Base-by-base conservation (phyloP, 2,797 vertebrate genomes). In the Tiaroga cobitis region DNA sequence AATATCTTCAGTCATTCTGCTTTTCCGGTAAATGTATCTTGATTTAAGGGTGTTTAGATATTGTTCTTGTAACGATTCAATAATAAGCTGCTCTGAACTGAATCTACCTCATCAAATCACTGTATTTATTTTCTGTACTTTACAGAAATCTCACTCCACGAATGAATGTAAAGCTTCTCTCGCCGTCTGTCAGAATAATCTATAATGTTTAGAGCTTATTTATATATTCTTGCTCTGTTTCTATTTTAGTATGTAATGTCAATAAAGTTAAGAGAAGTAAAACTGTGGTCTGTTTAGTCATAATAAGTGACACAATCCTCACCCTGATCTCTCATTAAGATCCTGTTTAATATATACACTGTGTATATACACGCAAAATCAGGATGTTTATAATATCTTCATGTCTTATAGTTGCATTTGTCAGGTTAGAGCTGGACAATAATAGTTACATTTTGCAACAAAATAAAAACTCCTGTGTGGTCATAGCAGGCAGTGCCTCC, bases 221-320 rank as follows among this genome's bases (percentile, higher is more conserved):
- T 75, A 83, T 76, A 75, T 87, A 76, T 86, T 88, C 41, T 32
- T 89, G 63, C 4, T 46, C 59, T 87, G n/a, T 77, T 89, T 84
- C 46, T 87, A 88, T 89, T 89, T 89, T 89, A 87, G 34, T 85
- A 75, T 74, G 74, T 41, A 32, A 59, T 46, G 18, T 67, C 3
- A 83, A 65, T 83, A 76, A 83, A 83, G 41, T 72, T 76, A 85
- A 84, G 81, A 87, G 83, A 83, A 83, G 0, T 73, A 9, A 56
- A 56, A 73, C n/a, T 43, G 37, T 26, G 26, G 9, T 51, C 26
- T 51, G 29, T 65, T 65, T 18, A 11, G 24, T 59, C 56, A n/a
- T n/a, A 24, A 56, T 24, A 2, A n/a, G 8, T n/a, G 54, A 56
- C 18, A 51, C 21, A 9, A 56, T 56, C 54, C 54, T 54, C 19